Evolutionary conservation across 2,113 vertebrate genomes (phyloP), one percentile per base, ranked within the genome.

Genomic region (Amphiprion percula): DNA sequence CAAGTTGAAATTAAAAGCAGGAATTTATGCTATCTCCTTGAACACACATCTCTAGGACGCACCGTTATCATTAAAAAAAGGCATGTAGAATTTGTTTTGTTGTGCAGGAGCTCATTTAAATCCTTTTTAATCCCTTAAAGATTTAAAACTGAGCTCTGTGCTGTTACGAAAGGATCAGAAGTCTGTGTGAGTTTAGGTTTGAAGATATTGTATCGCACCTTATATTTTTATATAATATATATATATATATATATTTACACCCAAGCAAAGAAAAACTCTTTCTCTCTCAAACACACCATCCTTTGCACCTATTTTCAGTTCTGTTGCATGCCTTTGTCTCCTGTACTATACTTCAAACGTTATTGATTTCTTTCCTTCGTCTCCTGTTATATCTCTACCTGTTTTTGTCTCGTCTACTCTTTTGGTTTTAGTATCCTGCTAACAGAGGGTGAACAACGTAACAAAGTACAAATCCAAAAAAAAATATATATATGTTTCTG

Each of bases 311-410:
- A 58, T 80, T 74, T 80, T 49, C 30, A 65, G 60, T 70, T 67
- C 12, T 4, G 68, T 28, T 69, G 55, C 52, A 47, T 52, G 26
- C 46, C 58, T 68, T 54, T 52, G 67, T 81, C 76, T 85, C n/a
- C 53, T 54, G 68, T 24, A 47, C 60, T 58, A 23, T 54, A 55
- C 74, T 68, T 76, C 47, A 80, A 50, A 44, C 52, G 50, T 10
- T 73, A 84, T 86, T 61, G 87, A 89, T 84, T 89, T 85, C 21
- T 46, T 21, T 4, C 53, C 54, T 73, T 65, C 4, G 10, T 72
- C 74, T 71, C 16, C 28, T 30, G 52, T 71, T 74, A 58, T 58
- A 68, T 77, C 50, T 68, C 8, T 66, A 54, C 50, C 6, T 63
- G 4, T 55, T 60, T 55, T 44, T 66, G 55, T 71, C 19, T 61